These are phyloP conservation scores for Odontamblyopus lacepedii DNA, from an alignment of 2,797 vertebrate genomes.

Conservation along the genomic window DNA sequence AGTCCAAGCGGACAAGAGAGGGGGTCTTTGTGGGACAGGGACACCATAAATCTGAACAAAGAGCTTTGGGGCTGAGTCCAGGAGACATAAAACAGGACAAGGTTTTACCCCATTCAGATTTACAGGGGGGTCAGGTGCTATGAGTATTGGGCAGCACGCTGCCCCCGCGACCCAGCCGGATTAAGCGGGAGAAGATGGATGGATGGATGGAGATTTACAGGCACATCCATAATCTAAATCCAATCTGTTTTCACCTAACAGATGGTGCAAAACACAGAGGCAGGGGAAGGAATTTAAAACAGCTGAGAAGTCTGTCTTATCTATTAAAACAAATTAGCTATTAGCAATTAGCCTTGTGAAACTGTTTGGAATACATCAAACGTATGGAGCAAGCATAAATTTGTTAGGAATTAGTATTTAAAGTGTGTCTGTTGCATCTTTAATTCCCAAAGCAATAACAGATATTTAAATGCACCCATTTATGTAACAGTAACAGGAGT, in stretches of 20 bases:
- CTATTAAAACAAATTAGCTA: conserved; percentile 28
- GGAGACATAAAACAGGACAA: conserved; percentile 33
- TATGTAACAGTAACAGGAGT: neutral
- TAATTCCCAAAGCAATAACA: neutral
- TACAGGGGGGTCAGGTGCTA: too few species aligned
- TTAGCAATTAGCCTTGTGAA: conserved; percentile 33
- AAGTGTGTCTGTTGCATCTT: neutral
- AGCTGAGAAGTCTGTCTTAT: neutral
- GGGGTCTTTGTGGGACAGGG: conserved; percentile 33
- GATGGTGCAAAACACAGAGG: conserved; percentile 27
- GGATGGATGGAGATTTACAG: too few species aligned
- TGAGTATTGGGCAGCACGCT: too few species aligned
- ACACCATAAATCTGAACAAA: conserved; percentile 34
- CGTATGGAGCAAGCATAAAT: neutral
- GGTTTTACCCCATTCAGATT: conserved; percentile 31
- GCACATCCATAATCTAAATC: conserved; percentile 44
- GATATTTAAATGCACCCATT: neutral
- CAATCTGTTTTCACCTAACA: conserved; percentile 43
- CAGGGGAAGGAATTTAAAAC: conserved; percentile 22
- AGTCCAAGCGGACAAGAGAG: conserved; percentile 4
- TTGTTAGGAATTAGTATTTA: conserved; percentile 14
- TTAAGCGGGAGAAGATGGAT: too few species aligned
- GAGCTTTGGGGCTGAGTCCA: conserved; percentile 22
- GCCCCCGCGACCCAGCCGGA: too few species aligned
- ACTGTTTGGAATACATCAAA: conserved; percentile 18